Evolutionary conservation across 2,113 vertebrate genomes (phyloP).

Genomic region (Thalassarche chlororhynchos): DNA sequence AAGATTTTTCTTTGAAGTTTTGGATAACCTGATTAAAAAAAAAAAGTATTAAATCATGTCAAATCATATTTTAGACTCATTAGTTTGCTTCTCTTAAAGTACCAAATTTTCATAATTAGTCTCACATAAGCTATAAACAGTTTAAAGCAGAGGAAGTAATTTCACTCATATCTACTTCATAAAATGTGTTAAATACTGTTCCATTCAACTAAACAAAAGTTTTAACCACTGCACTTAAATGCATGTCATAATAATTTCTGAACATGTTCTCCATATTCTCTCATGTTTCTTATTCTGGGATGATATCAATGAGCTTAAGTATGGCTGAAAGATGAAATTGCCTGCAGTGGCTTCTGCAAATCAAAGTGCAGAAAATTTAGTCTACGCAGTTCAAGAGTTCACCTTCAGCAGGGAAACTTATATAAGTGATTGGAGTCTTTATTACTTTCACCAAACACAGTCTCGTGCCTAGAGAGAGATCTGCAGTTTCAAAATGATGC

Average conservation of each 20-base stretch:
- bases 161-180: background rate
- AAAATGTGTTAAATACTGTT: background rate
- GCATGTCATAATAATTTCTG: background rate
- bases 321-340: background rate
- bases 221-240: background rate
- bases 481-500: conserved; percentile 28
- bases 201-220: background rate
- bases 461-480: conserved; percentile 2
- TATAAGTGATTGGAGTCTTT: conserved; percentile 31
- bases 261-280: background rate
- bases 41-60: background rate
- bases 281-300: background rate
- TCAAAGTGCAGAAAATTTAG: background rate
- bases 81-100: background rate
- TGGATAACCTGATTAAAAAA: background rate
- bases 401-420: conserved; percentile 21
- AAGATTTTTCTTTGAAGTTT: background rate
- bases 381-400: conserved; percentile 47
- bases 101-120: background rate
- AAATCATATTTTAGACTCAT: background rate
- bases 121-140: background rate
- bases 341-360: background rate
- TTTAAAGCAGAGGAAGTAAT: background rate
- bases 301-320: background rate
- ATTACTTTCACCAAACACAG: conserved; percentile 28